phyloP scores from a whole-genome alignment of 2,113 vertebrate genomes.

The Alexandromys fortis region DNA sequence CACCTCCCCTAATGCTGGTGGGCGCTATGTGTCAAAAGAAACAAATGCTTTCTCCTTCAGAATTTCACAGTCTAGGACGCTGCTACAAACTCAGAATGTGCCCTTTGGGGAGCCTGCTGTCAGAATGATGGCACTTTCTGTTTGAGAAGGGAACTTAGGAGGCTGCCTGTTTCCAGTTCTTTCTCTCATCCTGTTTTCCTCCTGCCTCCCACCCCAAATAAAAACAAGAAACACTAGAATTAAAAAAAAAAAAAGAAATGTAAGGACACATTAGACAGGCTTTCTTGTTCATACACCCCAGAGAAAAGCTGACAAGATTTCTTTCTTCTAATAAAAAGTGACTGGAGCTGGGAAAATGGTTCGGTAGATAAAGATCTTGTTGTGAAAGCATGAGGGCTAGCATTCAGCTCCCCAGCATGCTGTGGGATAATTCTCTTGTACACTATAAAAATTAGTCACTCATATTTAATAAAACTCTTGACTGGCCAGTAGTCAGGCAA shows the following conservation, averaged over 20 bases:
- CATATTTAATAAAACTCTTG: no score
- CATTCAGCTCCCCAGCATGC: background rate
- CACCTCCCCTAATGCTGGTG: conserved; percentile 20
- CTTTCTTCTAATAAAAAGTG: background rate
- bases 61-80: conserved; percentile 67
- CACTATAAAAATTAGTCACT: no score
- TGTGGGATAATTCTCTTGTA: no score
- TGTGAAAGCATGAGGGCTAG: background rate
- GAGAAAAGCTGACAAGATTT: conserved; percentile 11
- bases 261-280: background rate
- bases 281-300: background rate
- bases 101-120: conserved; percentile 78
- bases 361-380: background rate
- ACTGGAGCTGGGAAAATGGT: background rate
- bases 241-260: conserved; percentile 18
- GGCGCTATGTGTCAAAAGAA: conserved; percentile 63
- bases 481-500: no score
- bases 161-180: conserved; percentile 70
- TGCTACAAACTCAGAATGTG: conserved; percentile 74
- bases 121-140: conserved; percentile 76
- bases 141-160: conserved; percentile 64
- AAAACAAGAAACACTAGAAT: conserved; percentile 88
- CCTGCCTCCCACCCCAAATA: conserved; percentile 50
- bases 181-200: conserved; percentile 59
- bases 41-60: conserved; percentile 60